phyloP scores from a whole-genome alignment of 2,797 vertebrate genomes.

The Chanos chanos region DNA sequence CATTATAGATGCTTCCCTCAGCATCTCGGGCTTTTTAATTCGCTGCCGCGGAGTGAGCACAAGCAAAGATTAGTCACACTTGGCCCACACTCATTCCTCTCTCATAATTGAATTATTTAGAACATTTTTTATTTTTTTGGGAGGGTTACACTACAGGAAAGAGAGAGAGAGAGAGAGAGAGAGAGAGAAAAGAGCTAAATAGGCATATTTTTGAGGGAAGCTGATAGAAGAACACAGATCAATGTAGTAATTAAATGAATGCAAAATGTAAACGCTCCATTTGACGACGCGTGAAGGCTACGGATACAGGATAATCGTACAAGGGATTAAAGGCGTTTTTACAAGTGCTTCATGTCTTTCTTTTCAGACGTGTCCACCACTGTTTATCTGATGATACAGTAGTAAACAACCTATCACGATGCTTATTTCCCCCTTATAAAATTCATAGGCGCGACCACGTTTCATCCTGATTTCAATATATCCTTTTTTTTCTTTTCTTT shows the following conservation, averaged over 20 bases:
- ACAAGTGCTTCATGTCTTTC: too few species aligned
- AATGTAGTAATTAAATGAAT: too few species aligned
- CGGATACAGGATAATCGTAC: background rate
- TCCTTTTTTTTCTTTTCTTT: background rate
- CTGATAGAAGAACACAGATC: too few species aligned
- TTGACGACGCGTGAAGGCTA: background rate
- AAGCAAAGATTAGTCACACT: slow-evolving; percentile 46
- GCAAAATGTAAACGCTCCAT: too few species aligned
- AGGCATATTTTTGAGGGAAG: too few species aligned
- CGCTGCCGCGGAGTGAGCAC: slow-evolving; percentile 33
- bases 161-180: too few species aligned
- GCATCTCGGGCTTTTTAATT: slow-evolving; percentile 35
- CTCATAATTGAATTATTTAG: slow-evolving; percentile 49
- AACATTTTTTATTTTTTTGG: slow-evolving; percentile 26
- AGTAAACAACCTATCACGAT: too few species aligned
- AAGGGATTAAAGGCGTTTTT: background rate
- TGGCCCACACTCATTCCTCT: slow-evolving; percentile 42
- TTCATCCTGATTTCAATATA: slow-evolving; percentile 20
- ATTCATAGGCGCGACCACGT: slow-evolving; percentile 9
- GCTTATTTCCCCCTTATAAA: too few species aligned
- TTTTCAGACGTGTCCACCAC: too few species aligned
- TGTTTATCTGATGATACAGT: too few species aligned
- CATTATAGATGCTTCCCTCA: slow-evolving; percentile 29
- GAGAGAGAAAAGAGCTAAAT: too few species aligned
- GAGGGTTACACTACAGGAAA: slow-evolving; percentile 25